Percentiles rank a stretch among this genome's conserved stretches.
phyloP scores from a whole-genome alignment of 2,888 invertebrate genomes.

The Patella depressa region DNA sequence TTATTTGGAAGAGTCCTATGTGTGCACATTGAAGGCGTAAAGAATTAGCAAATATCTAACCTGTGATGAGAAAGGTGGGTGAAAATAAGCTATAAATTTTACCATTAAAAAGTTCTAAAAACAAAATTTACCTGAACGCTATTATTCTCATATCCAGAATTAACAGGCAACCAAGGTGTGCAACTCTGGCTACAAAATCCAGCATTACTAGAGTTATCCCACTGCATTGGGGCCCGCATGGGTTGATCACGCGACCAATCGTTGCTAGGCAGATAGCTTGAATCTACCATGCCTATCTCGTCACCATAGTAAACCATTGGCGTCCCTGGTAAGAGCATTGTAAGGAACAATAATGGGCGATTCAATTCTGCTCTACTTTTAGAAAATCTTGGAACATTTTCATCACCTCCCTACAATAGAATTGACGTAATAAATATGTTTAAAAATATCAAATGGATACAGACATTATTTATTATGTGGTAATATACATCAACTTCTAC shows the following conservation, averaged over 20 bases:
- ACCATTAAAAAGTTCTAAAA: not conserved
- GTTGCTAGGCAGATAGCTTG: not conserved
- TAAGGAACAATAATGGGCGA: constrained; percentile 83
- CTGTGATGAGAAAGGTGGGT: not conserved
- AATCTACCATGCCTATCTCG: constrained; percentile 82
- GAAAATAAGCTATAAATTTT: not conserved
- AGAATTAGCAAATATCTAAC: too few species aligned
- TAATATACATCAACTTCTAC: constrained; percentile 9
- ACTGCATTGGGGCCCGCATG: constrained; percentile 64
- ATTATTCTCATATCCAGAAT: constrained; percentile 38
- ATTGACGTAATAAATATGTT: not conserved
- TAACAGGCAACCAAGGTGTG: constrained; percentile 47
- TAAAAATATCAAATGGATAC: not conserved
- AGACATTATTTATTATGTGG: not conserved
- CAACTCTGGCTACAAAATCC: constrained; percentile 49
- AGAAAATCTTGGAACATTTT: constrained; percentile 44
- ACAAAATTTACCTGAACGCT: constrained; percentile 47
- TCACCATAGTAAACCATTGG: constrained; percentile 91
- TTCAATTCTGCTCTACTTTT: constrained; percentile 45
- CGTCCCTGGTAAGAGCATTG: constrained; percentile 85
- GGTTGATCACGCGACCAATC: constrained; percentile 34
- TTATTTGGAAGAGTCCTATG: too few species aligned
- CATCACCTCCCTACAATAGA: constrained; percentile 50
- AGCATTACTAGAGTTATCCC: constrained; percentile 54
- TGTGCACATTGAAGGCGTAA: too few species aligned